A percentile compares a stretch with the other conserved stretches of the same genome.
These are phyloP conservation scores for Premnoplex brunnescens DNA, from an alignment of 2,797 vertebrate species.

Conservation along the genomic window DNA sequence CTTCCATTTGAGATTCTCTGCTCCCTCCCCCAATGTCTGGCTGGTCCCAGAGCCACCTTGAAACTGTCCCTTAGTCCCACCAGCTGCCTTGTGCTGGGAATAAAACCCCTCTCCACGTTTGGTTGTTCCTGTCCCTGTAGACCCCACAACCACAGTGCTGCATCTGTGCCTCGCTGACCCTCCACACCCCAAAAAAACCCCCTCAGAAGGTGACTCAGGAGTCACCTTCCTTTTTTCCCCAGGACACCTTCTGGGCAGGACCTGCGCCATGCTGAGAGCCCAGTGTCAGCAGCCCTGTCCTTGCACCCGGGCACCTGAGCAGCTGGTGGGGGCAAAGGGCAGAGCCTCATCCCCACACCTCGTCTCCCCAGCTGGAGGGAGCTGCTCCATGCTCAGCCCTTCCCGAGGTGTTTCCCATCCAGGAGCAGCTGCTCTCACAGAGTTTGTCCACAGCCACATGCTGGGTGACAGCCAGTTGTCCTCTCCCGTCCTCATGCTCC, in stretches of 20 bases:
- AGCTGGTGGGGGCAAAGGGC: not conserved
- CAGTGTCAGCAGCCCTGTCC: not conserved
- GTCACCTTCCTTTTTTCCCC: not conserved
- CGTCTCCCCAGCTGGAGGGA: not conserved
- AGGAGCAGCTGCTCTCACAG: not conserved
- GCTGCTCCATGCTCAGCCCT: not conserved
- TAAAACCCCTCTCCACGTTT: not conserved
- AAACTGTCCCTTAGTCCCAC: not conserved
- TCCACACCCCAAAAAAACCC: not conserved
- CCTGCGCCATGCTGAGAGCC: fast-evolving
- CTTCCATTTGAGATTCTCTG: not conserved
- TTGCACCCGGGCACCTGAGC: fast-evolving
- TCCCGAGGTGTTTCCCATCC: not conserved
- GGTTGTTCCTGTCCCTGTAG: not conserved
- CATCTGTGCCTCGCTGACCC: not conserved
- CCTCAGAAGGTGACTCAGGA: not conserved
- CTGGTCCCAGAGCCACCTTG: not conserved
- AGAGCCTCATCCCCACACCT: not conserved
- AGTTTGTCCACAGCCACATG: not conserved
- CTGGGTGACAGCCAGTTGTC: not conserved
- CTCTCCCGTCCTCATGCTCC: fast-evolving
- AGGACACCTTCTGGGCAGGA: not conserved
- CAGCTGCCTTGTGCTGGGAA: not conserved
- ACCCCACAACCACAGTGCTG: not conserved
- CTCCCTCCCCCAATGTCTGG: not conserved